Evolutionary conservation across 2,113 vertebrate species (phyloP).

Genomic region (Paratilapia polleni): DNA sequence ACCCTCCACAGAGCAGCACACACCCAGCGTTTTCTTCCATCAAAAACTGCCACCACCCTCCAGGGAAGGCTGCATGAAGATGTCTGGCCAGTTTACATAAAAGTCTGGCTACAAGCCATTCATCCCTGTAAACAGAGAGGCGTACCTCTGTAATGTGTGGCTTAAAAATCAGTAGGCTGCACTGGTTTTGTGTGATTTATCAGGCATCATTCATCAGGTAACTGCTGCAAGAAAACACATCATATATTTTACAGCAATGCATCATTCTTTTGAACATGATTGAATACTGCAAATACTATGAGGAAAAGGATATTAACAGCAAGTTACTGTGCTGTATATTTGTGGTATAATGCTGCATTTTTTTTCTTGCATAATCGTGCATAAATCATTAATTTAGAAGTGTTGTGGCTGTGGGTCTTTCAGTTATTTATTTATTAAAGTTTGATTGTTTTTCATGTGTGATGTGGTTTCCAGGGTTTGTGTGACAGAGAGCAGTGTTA

Average conservation of each 20-base stretch:
- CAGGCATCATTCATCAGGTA: background rate
- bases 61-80: slow-evolving; percentile 15
- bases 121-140: background rate
- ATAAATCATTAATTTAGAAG: background rate
- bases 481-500: background rate
- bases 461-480: background rate
- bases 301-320: background rate
- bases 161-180: background rate
- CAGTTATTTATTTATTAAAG: too few species aligned
- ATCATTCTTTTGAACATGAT: background rate
- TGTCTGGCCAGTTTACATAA: slow-evolving; percentile 12
- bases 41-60: background rate
- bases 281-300: too few species aligned
- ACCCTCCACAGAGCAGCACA: slow-evolving; percentile 2
- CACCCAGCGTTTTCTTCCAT: background rate
- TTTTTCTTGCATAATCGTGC: background rate
- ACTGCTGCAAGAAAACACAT: too few species aligned
- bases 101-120: background rate
- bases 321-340: background rate
- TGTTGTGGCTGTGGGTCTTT: too few species aligned
- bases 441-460: background rate
- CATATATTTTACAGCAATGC: background rate
- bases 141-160: background rate
- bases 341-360: background rate
- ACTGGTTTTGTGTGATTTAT: background rate